Evolutionary conservation across 2,113 vertebrate genomes (phyloP), one percentile per base, ranked within the genome.

Genomic region (Himantopus leucocephalus): DNA sequence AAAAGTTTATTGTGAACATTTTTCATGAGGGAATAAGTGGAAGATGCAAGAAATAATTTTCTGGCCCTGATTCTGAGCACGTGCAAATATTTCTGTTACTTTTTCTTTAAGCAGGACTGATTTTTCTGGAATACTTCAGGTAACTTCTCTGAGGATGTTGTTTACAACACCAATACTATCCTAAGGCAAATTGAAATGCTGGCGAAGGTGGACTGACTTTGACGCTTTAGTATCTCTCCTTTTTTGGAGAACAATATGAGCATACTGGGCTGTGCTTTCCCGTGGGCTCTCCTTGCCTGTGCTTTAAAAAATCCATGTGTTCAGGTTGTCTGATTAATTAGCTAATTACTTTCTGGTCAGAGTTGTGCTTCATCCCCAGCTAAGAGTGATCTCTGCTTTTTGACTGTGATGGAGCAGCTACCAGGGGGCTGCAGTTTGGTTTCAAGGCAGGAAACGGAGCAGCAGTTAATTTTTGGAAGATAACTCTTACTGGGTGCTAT

Each of bases 331-430:
- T 70, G 92, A 95, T 75, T 90, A 90, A 93, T 94, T 95, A 95
- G 56, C 37, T 87, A 81, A 94, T 85, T 84, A 92, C 41, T 82
- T 97, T 66, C 68, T 71, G 17, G 18, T 79, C 95, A 96, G 96
- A 96, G 70, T 90, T 96, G 78, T 88, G 56, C 62, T 96, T 94
- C 32, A 55, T 71, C 6, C 70, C 22, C 53, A 82, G 22, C 77
- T 72, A 88, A 77, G 72, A 85, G 34, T 52, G 45, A 62, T 84
- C n/a, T 91, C 63, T 96, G 84, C 50, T 90, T 96, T 88, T 97
- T 92, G 89, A 70, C 89, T 96, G 80, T 78, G 88, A 88, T 79
- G 84, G 50, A 87, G 77, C 89, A 96, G 68, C 93, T 94, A 76
- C 52, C 20, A 34, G 12, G 62, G 35, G 34, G 23, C 23, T 81